Evolutionary conservation across 2,113 vertebrate genomes (phyloP).

Genomic region (Barnardius zonarius): DNA sequence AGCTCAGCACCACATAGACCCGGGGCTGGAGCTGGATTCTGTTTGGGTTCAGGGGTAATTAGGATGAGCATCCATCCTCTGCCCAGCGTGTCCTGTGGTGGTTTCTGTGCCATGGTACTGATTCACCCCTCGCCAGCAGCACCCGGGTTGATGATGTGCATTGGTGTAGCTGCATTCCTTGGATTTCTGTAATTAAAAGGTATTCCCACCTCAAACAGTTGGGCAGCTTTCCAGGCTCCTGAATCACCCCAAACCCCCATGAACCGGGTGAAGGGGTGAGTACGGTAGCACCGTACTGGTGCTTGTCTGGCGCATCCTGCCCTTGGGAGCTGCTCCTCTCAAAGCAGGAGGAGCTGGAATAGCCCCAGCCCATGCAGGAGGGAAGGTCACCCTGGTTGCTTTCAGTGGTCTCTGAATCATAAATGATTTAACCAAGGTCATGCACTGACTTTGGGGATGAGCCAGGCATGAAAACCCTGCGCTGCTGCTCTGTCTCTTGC

Average conservation of each 20-base stretch:
- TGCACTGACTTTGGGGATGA: background rate
- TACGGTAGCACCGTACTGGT: rapidly evolving
- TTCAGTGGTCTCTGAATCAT: background rate
- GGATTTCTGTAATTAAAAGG: conserved; percentile 27
- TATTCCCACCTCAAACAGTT: conserved; percentile 1
- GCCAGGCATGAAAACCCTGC: background rate
- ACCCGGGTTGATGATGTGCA: background rate
- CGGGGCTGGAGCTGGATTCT: background rate
- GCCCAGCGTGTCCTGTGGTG: rapidly evolving
- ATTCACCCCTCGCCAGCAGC: background rate
- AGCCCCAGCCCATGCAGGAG: background rate
- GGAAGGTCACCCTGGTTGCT: background rate
- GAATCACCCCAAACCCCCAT: background rate
- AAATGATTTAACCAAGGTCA: background rate
- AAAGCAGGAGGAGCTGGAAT: background rate
- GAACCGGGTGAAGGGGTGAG: background rate
- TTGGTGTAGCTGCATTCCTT: conserved; percentile 17
- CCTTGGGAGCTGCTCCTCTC: background rate
- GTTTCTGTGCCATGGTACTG: background rate
- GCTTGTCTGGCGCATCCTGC: background rate
- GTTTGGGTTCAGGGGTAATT: background rate
- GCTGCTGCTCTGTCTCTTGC: background rate
- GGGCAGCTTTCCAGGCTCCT: background rate
- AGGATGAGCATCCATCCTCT: background rate
- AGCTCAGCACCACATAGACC: background rate